Conservation (phyloP, 2,888 invertebrate species). For the Lasioglossum marginatum region DNA sequence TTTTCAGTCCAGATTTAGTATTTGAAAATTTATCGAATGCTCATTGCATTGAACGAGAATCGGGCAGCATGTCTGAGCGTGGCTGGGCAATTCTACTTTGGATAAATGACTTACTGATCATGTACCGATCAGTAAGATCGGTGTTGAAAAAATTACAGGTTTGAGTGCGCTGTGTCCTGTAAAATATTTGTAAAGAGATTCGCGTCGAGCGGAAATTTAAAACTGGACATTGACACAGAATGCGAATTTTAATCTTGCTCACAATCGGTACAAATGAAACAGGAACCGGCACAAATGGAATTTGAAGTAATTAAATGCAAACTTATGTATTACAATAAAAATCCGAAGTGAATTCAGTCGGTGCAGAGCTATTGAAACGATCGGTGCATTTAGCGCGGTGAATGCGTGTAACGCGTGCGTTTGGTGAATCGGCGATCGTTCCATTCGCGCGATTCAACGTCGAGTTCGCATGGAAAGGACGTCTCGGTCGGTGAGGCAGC, state of each 20-base stretch:
- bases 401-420: slow-evolving; percentile 5
- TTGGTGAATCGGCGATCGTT: neutral
- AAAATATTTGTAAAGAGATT: neutral
- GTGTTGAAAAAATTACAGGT: neutral
- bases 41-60: neutral
- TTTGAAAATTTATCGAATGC: neutral
- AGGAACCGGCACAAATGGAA: neutral
- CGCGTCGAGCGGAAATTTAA: neutral
- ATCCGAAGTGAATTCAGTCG: slow-evolving; percentile 48
- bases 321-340: neutral
- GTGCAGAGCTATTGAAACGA: slow-evolving; percentile 25
- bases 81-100: neutral
- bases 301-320: neutral
- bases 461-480: neutral
- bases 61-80: neutral
- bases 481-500: neutral
- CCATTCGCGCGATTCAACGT: neutral
- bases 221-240: neutral
- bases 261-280: no score
- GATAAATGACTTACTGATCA: no score
- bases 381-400: neutral
- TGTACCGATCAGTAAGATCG: no score
- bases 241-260: neutral
- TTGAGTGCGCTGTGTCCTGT: neutral
- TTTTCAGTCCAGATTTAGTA: neutral